phyloP scores from a whole-genome alignment of 2,888 invertebrate species.

The Archips crataeganus region DNA sequence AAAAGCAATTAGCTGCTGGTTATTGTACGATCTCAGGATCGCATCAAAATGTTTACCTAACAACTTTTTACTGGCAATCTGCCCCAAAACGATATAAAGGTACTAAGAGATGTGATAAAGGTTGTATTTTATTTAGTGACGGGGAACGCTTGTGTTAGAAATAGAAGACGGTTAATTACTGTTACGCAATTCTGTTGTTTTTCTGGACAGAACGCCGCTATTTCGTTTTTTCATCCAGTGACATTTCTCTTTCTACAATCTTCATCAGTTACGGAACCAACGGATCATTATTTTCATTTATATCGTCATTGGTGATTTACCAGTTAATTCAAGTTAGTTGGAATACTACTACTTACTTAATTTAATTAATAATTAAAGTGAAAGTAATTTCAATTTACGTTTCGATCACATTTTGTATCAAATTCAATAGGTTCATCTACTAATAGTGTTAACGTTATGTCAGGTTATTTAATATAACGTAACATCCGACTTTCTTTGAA shows the following conservation, averaged over 20 bases:
- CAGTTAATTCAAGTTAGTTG: background rate
- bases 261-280: background rate
- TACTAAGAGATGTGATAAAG: background rate
- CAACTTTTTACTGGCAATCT: constrained; percentile 11
- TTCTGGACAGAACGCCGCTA: background rate
- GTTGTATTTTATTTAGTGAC: background rate
- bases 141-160: background rate
- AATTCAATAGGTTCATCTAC: background rate
- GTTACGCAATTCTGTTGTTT: background rate
- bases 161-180: background rate
- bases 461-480: constrained; percentile 10
- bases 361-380: background rate
- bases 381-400: background rate
- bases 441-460: background rate
- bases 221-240: background rate
- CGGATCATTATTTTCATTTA: constrained; percentile 13
- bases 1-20: constrained; percentile 33
- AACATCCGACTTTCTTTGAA: constrained; percentile 7
- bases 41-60: constrained; percentile 19
- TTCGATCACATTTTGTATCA: background rate
- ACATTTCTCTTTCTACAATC: constrained; percentile 6
- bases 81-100: constrained; percentile 5
- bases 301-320: constrained; percentile 4
- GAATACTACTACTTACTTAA: background rate
- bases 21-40: constrained; percentile 18